Evolutionary conservation across 2,113 vertebrate species (phyloP).

Genomic region (Corythoichthys haematopterus): DNA sequence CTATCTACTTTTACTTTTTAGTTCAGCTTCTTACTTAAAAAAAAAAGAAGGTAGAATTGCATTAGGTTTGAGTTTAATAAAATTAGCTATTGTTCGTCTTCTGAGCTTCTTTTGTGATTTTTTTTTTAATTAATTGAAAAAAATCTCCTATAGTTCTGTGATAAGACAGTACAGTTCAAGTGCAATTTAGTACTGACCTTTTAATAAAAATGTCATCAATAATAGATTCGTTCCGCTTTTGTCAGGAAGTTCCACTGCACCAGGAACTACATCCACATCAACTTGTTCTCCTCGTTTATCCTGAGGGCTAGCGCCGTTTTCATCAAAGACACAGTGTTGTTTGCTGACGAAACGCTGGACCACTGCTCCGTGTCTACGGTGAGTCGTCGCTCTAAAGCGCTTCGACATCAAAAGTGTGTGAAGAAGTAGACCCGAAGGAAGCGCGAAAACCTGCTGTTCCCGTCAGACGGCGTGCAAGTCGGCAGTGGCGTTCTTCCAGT

Average conservation of each 20-base stretch:
- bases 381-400: slow-evolving; percentile 20
- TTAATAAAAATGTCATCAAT: too few relatives aligned
- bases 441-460: neutral
- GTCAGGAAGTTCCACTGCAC: slow-evolving; percentile 83
- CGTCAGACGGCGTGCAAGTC: slow-evolving; percentile 76
- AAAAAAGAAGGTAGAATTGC: too few relatives aligned
- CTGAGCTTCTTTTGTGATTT: too few relatives aligned
- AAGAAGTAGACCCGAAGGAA: neutral
- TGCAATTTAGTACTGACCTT: neutral
- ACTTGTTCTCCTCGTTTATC: slow-evolving; percentile 83
- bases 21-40: too few relatives aligned
- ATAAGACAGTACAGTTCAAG: neutral
- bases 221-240: neutral
- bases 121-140: too few relatives aligned
- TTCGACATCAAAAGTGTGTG: neutral
- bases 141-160: too few relatives aligned
- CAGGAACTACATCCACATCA: slow-evolving; percentile 86
- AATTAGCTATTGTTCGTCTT: too few relatives aligned
- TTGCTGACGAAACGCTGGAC: slow-evolving; percentile 74
- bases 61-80: too few relatives aligned
- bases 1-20: too few relatives aligned
- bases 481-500: slow-evolving; percentile 82
- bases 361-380: slow-evolving; percentile 83
- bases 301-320: slow-evolving; percentile 78
- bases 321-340: slow-evolving; percentile 79